These are phyloP conservation scores for Nyctibius bracteatus DNA, from an alignment of 2,113 vertebrate genomes.

Conservation along the genomic window DNA sequence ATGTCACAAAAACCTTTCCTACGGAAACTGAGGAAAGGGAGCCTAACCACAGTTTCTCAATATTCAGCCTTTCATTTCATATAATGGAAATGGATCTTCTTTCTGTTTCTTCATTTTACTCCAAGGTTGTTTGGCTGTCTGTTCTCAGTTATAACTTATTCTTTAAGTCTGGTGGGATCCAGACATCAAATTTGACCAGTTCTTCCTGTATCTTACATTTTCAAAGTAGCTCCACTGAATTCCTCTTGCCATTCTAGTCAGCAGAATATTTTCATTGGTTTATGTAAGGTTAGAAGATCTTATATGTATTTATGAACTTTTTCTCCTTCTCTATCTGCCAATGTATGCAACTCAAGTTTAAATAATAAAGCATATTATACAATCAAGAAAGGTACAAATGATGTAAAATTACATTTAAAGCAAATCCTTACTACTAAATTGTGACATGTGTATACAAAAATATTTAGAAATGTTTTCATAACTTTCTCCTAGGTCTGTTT, in stretches of 20 bases:
- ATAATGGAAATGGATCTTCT: background rate
- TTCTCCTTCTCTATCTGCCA: background rate
- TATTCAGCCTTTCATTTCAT: background rate
- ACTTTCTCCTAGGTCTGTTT: background rate
- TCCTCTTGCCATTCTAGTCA: background rate
- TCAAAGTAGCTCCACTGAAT: background rate
- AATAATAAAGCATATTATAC: background rate
- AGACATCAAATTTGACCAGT: background rate
- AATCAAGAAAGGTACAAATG: background rate
- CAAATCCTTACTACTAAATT: background rate
- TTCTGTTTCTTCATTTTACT: background rate
- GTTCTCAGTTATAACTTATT: background rate
- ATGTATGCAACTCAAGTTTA: background rate
- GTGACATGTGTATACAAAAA: background rate
- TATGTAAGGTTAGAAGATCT: background rate
- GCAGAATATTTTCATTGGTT: background rate
- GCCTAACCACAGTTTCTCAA: background rate
- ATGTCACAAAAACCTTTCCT: background rate
- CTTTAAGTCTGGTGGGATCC: background rate
- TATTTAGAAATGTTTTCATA: background rate
- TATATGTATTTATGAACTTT: background rate
- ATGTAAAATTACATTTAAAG: background rate
- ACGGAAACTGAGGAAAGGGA: background rate
- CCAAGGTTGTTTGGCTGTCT: background rate
- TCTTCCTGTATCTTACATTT: background rate